Evolutionary conservation across 2,797 vertebrate species (phyloP).

Genomic region (Sebastes iracundus): DNA sequence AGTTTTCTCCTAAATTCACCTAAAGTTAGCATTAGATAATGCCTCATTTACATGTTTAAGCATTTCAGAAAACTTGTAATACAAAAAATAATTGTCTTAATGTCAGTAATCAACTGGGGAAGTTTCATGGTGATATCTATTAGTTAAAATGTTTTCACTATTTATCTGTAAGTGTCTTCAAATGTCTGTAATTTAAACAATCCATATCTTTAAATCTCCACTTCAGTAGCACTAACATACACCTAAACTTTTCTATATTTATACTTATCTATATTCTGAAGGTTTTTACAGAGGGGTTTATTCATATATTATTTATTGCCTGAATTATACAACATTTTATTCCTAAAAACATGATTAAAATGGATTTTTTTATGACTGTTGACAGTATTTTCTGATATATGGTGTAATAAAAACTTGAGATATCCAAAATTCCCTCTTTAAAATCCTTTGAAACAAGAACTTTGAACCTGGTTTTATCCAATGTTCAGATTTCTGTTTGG

Average conservation of each 20-base stretch:
- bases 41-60: too few species aligned
- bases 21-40: too few species aligned
- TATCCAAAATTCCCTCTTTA: too few species aligned
- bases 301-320: background rate
- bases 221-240: background rate
- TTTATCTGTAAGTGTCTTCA: background rate
- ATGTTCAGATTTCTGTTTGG: too few species aligned
- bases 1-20: background rate
- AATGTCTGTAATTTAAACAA: background rate
- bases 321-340: background rate
- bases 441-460: too few species aligned
- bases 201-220: background rate
- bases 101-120: background rate
- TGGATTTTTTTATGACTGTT: background rate
- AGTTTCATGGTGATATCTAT: background rate
- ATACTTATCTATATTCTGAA: background rate
- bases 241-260: background rate
- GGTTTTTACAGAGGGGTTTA: rapidly evolving
- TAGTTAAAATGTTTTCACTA: background rate
- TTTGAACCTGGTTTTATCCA: too few species aligned
- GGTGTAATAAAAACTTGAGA: too few species aligned
- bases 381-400: too few species aligned
- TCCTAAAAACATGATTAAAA: background rate
- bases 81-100: too few species aligned
- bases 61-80: too few species aligned